Evolutionary conservation across 2,888 invertebrate genomes (phyloP).

Genomic region (Danaus chrysippus): DNA sequence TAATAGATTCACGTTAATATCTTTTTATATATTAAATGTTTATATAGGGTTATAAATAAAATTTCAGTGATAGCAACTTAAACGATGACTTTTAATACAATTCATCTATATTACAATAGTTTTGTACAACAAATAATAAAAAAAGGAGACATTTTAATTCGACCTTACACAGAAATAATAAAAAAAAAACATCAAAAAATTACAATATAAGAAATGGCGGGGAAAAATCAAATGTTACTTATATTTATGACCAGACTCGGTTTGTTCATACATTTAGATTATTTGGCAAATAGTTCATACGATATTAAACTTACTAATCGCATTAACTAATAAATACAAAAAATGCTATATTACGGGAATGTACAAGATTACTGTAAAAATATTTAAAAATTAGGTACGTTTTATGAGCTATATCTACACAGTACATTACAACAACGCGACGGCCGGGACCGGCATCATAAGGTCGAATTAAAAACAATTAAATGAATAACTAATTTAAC

Average conservation of each 20-base stretch:
- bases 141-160: slow-evolving; percentile 61
- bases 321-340: not conserved
- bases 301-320: not conserved
- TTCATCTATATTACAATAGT: slow-evolving; percentile 72
- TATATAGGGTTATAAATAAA: slow-evolving; percentile 49
- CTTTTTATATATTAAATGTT: not conserved
- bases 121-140: slow-evolving; percentile 73
- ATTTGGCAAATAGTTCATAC: not conserved
- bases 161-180: slow-evolving; percentile 49
- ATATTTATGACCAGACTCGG: slow-evolving; percentile 22
- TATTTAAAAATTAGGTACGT: not conserved
- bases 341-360: slow-evolving; percentile 1
- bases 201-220: slow-evolving; percentile 55
- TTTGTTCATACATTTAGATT: slow-evolving; percentile 17
- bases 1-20: not conserved
- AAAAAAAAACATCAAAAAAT: slow-evolving; percentile 57
- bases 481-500: slow-evolving; percentile 76
- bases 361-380: slow-evolving; percentile 4
- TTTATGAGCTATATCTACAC: slow-evolving; percentile 5
- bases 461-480: slow-evolving; percentile 72
- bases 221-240: not conserved
- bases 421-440: too few species aligned
- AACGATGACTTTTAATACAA: slow-evolving; percentile 77
- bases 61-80: slow-evolving; percentile 67
- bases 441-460: slow-evolving; percentile 34